phyloP scores from a whole-genome alignment of 2,113 vertebrate genomes.

The Corythornis cristatus region DNA sequence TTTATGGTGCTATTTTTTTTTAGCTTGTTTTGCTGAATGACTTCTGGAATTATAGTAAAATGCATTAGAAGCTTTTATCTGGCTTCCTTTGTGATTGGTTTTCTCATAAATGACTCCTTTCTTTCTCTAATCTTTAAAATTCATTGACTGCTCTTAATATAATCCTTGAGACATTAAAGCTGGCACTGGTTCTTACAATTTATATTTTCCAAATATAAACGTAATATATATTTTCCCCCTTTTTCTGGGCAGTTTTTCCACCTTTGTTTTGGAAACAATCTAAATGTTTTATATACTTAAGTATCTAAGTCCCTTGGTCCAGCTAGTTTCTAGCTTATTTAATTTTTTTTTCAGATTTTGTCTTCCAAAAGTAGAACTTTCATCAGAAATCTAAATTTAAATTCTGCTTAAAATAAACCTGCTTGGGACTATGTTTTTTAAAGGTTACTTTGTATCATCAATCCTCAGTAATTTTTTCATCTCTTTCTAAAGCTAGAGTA shows the following conservation, averaged over 20 bases:
- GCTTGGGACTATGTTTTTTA: not conserved
- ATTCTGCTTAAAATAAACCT: not conserved
- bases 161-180: not conserved
- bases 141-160: not conserved
- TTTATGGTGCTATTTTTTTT: not conserved
- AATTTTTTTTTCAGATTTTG: not conserved
- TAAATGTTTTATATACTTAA: not conserved
- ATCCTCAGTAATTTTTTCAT: not conserved
- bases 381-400: not conserved
- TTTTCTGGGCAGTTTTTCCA: not conserved
- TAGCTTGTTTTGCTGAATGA: not conserved
- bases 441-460: not conserved
- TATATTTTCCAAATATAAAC: not conserved
- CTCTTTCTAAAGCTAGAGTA: not conserved
- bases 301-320: not conserved
- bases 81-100: fast-evolving
- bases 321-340: not conserved
- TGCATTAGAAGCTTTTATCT: not conserved
- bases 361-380: not conserved
- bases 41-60: not conserved
- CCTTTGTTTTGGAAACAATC: not conserved
- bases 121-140: not conserved
- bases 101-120: not conserved
- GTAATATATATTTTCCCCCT: not conserved
- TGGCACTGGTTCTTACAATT: not conserved